phyloP scores from a whole-genome alignment of 1,140 invertebrate genomes.

The Drosophila simulans region DNA sequence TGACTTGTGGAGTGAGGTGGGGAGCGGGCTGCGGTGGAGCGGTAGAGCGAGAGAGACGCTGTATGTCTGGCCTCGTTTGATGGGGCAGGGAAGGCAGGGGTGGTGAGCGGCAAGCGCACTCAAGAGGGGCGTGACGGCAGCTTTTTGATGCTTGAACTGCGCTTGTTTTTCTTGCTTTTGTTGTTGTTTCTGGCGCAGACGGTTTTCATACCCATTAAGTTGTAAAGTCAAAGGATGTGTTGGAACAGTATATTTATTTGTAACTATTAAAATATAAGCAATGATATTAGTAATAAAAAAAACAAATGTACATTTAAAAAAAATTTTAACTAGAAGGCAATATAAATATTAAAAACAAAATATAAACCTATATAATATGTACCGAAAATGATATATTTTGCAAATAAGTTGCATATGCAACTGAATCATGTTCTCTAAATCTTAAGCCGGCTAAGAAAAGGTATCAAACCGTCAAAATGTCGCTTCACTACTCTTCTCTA shows the following conservation, averaged over 20 bases:
- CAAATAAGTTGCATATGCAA: no score
- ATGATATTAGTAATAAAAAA: not conserved
- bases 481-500: not conserved
- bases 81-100: not conserved
- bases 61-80: slow-evolving; percentile 46
- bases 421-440: no score
- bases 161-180: slow-evolving; percentile 25
- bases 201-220: slow-evolving; percentile 10
- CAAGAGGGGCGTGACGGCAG: slow-evolving; percentile 39
- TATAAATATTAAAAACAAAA: no score
- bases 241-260: not conserved
- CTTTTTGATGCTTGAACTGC: slow-evolving; percentile 42
- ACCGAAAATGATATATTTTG: no score
- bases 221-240: not conserved
- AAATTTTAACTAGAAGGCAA: no score
- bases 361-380: no score
- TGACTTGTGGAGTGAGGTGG: slow-evolving; percentile 26
- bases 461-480: not conserved
- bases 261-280: not conserved
- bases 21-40: not conserved
- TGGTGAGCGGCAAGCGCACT: slow-evolving; percentile 22
- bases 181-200: slow-evolving; percentile 22
- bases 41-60: slow-evolving; percentile 18
- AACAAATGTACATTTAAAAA: not conserved
- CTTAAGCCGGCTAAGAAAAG: not conserved